A percentile compares a stretch with the other conserved stretches of the same genome.
Evolutionary conservation across 2,113 vertebrate genomes (phyloP).

Genomic region (Zeus faber): DNA sequence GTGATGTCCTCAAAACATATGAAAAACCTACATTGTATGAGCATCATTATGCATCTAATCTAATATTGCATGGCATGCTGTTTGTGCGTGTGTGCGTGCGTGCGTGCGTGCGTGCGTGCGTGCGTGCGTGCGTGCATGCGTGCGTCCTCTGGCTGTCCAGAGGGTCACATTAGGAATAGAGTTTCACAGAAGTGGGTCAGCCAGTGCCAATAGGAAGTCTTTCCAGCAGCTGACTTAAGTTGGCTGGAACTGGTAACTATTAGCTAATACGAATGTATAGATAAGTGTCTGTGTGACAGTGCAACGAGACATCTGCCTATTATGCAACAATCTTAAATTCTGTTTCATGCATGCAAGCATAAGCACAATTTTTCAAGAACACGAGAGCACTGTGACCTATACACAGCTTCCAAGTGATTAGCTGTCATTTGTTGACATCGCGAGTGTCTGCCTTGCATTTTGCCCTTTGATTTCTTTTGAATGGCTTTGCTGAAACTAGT

Average conservation of each 20-base stretch:
- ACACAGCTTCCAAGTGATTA: constrained; percentile 1
- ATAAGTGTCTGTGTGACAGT: not conserved
- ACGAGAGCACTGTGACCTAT: not conserved
- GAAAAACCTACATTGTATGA: not conserved
- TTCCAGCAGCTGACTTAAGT: constrained; percentile 50
- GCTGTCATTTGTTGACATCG: constrained; percentile 20
- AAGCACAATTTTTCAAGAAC: not conserved
- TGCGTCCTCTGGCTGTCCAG: constrained; percentile 44
- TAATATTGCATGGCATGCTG: not conserved
- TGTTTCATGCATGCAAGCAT: not conserved
- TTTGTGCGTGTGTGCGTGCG: constrained; percentile 3
- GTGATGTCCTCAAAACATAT: too few species aligned
- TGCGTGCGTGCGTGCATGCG: not conserved
- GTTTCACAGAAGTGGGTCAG: constrained; percentile 67
- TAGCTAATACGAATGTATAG: constrained; percentile 35
- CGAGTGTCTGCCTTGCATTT: constrained; percentile 10
- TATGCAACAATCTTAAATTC: not conserved
- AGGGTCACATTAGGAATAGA: constrained; percentile 66
- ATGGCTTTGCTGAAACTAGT: constrained; percentile 11
- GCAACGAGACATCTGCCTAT: not conserved
- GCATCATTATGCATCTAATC: not conserved
- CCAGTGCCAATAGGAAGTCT: constrained; percentile 57
- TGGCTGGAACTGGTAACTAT: constrained; percentile 23
- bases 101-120: not conserved
- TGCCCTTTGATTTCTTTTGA: constrained; percentile 46